A percentile compares a stretch with the other conserved stretches of the same genome.
Conservation (phyloP, 2,888 invertebrate genomes). For the Alviniconcha strummeri region DNA sequence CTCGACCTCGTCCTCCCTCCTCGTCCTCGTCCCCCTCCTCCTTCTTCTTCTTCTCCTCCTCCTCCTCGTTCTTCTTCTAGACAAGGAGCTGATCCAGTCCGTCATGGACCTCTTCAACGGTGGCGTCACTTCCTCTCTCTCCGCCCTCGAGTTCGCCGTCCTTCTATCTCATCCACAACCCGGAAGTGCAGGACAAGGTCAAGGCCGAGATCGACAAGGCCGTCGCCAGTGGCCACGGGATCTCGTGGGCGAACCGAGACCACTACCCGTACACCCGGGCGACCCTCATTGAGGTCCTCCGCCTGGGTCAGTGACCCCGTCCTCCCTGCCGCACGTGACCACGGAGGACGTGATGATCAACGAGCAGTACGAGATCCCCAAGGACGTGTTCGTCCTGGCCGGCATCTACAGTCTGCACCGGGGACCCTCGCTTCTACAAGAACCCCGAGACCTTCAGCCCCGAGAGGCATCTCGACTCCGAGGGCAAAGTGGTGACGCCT, state of each 20-base stretch:
- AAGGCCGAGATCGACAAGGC: slow-evolving; percentile 38
- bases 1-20: slow-evolving; percentile 1
- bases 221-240: slow-evolving; percentile 6
- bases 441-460: slow-evolving; percentile 41
- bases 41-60: slow-evolving; percentile 13
- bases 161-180: slow-evolving; percentile 40
- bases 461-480: slow-evolving; percentile 39
- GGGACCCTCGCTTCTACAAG: slow-evolving; percentile 33
- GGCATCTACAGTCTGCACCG: slow-evolving; percentile 41
- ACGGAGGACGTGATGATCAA: slow-evolving; percentile 39
- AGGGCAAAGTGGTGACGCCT: slow-evolving; percentile 35
- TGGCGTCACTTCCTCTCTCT: slow-evolving; percentile 40
- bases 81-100: slow-evolving; percentile 43
- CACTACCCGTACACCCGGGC: slow-evolving; percentile 40
- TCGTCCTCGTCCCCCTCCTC: neutral
- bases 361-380: slow-evolving; percentile 36
- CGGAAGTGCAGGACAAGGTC: slow-evolving; percentile 36
- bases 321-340: slow-evolving; percentile 45
- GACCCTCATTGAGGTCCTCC: slow-evolving; percentile 38
- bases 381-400: slow-evolving; percentile 38
- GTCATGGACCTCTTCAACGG: slow-evolving; percentile 45
- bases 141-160: slow-evolving; percentile 41
- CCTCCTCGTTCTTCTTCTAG: slow-evolving; percentile 23
- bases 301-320: slow-evolving; percentile 43
- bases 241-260: slow-evolving; percentile 39